These are phyloP conservation scores for Drosophila paramelanica DNA, from an alignment of 2,888 invertebrate genomes.

Conservation along the genomic window DNA sequence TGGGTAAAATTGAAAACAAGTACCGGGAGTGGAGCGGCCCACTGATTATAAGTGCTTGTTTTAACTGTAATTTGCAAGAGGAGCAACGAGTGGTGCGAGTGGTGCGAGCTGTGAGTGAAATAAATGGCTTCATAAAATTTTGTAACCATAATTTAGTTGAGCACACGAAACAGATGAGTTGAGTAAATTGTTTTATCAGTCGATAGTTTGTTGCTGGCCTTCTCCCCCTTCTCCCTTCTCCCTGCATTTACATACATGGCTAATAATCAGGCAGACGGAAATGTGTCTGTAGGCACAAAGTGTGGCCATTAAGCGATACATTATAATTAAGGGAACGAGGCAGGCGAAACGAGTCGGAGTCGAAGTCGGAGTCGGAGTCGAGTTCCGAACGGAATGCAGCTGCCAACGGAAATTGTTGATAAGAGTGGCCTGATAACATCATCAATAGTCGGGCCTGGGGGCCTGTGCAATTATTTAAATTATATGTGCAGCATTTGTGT, in stretches of 20 bases:
- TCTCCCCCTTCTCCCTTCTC: neutral
- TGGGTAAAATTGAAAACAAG: conserved; percentile 66
- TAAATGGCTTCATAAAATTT: conserved; percentile 82
- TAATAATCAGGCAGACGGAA: conserved; percentile 49
- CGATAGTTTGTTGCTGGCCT: conserved; percentile 41
- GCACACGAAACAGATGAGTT: conserved; percentile 47
- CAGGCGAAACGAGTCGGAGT: conserved; percentile 33
- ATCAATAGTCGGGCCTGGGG: conserved; percentile 59
- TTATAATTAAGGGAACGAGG: conserved; percentile 71
- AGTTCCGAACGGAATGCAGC: conserved; percentile 45
- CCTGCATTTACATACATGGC: conserved; percentile 37
- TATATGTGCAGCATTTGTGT: conserved; percentile 69
- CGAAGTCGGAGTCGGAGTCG: conserved; percentile 23
- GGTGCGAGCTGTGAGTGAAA: conserved; percentile 71
- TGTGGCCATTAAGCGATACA: conserved; percentile 76
- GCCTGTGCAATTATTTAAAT: conserved; percentile 70
- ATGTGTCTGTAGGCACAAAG: conserved; percentile 57
- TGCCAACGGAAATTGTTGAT: conserved; percentile 63
- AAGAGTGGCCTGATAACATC: conserved; percentile 71
- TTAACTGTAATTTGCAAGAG: conserved; percentile 29
- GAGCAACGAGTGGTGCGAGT: conserved; percentile 8
- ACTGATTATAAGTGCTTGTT: conserved; percentile 47
- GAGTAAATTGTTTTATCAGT: conserved; percentile 72
- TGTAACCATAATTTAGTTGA: conserved; percentile 73
- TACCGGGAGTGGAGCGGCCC: conserved; percentile 39